Evolutionary conservation across 2,113 vertebrate species (phyloP).

Genomic region (Paramormyrops kingsleyae): DNA sequence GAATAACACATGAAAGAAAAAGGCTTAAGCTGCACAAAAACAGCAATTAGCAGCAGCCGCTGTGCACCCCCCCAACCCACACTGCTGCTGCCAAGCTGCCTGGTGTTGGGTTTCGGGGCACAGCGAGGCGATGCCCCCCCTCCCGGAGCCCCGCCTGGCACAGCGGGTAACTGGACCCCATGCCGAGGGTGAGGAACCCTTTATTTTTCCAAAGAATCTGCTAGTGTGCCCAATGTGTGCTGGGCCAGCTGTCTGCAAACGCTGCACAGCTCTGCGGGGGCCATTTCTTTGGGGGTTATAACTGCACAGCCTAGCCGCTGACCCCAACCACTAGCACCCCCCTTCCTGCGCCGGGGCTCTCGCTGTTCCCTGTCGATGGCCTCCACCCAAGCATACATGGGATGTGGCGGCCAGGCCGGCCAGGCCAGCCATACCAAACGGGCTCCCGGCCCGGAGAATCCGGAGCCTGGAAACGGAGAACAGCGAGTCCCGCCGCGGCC

Average conservation of each 20-base stretch:
- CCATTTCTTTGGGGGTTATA: slow-evolving; percentile 5
- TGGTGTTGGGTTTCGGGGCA: neutral
- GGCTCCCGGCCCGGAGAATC: slow-evolving; percentile 16
- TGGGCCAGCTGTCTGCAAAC: neutral
- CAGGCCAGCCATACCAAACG: neutral
- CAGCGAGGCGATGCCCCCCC: slow-evolving; percentile 23
- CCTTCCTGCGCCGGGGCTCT: neutral
- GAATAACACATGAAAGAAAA: slow-evolving; percentile 23
- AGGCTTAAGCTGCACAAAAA: slow-evolving; percentile 1
- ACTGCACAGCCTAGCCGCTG: neutral
- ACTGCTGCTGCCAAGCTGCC: neutral
- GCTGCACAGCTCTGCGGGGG: neutral
- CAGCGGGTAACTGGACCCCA: slow-evolving; percentile 25
- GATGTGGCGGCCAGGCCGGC: neutral
- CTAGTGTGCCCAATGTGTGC: neutral
- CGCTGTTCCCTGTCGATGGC: neutral
- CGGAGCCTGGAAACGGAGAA: slow-evolving; percentile 45
- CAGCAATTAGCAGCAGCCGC: neutral
- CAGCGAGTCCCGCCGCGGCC: slow-evolving; percentile 55
- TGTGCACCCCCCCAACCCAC: neutral
- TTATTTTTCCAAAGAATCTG: slow-evolving; percentile 30
- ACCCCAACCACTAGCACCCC: neutral
- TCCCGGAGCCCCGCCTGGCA: slow-evolving; percentile 40
- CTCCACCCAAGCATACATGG: neutral
- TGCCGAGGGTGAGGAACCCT: slow-evolving; percentile 48